Evolutionary conservation across 2,888 invertebrate genomes (phyloP).

Genomic region (Sinelater perroti): DNA sequence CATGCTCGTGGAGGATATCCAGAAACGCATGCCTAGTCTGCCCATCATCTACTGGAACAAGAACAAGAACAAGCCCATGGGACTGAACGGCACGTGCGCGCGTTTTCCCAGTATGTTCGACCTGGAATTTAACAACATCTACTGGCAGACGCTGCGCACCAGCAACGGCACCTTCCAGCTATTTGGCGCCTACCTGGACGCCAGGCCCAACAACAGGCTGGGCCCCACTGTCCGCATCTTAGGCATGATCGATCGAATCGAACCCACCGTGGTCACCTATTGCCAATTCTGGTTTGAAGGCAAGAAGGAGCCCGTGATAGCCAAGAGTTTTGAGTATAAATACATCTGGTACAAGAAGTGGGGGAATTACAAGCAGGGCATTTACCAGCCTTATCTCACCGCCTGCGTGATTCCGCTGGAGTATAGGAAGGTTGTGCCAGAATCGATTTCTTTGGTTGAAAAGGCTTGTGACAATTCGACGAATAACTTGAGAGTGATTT

Average conservation of each 20-base stretch:
- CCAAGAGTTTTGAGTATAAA: slow-evolving; percentile 87
- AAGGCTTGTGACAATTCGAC: slow-evolving; percentile 85
- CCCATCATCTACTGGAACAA: slow-evolving; percentile 88
- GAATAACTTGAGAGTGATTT: slow-evolving; percentile 84
- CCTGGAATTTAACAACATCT: slow-evolving; percentile 90
- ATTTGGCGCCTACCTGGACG: slow-evolving; percentile 90
- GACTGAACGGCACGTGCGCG: slow-evolving; percentile 78
- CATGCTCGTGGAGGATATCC: slow-evolving; percentile 79
- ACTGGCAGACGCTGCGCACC: slow-evolving; percentile 88
- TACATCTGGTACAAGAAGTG: slow-evolving; percentile 95
- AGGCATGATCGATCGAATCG: slow-evolving; percentile 87
- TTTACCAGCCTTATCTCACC: slow-evolving; percentile 90
- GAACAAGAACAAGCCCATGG: slow-evolving; percentile 78
- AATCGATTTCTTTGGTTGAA: slow-evolving; percentile 87
- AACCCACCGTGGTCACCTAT: slow-evolving; percentile 81
- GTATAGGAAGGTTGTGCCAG: slow-evolving; percentile 76
- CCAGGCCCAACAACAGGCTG: slow-evolving; percentile 77
- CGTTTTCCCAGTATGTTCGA: slow-evolving; percentile 90
- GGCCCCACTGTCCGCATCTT: slow-evolving; percentile 86
- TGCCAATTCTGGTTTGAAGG: slow-evolving; percentile 93
- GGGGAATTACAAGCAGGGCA: slow-evolving; percentile 92
- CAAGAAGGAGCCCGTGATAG: slow-evolving; percentile 80
- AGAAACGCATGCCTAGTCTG: slow-evolving; percentile 81
- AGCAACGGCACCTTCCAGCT: slow-evolving; percentile 89
- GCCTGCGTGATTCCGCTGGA: slow-evolving; percentile 86